Percentiles rank a stretch among this genome's conserved stretches.
phyloP scores from a whole-genome alignment of 2,113 vertebrate species.

The Rhinolophus sinicus region DNA sequence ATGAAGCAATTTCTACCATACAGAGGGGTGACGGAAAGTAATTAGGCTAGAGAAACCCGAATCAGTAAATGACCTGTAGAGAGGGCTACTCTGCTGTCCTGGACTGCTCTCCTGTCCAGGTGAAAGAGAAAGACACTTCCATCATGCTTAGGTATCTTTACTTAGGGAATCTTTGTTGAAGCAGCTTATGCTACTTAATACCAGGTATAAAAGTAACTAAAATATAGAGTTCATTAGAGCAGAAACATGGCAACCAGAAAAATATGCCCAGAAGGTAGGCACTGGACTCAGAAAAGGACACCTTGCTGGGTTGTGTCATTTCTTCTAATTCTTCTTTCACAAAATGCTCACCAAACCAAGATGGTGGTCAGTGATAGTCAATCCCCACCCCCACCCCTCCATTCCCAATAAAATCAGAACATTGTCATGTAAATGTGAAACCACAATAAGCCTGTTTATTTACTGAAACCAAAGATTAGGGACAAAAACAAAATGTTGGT shows the following conservation, averaged over 20 bases:
- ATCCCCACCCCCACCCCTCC: no score
- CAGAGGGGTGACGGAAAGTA: neutral
- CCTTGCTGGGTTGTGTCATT: neutral
- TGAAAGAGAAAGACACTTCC: neutral
- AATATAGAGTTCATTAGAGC: slow-evolving; percentile 21
- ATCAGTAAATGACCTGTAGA: neutral
- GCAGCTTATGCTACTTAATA: neutral
- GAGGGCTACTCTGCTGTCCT: neutral
- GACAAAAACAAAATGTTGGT: slow-evolving; percentile 31
- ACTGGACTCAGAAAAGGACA: slow-evolving; percentile 2
- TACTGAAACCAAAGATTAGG: slow-evolving; percentile 29
- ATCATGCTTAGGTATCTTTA: neutral
- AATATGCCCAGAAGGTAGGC: neutral
- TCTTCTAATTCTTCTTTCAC: slow-evolving; percentile 33
- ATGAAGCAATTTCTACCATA: neutral
- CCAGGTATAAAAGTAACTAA: neutral
- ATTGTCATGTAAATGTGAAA: neutral
- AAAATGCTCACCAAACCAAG: slow-evolving; percentile 39
- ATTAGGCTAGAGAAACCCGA: neutral
- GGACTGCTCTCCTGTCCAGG: neutral
- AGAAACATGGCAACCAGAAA: slow-evolving; percentile 29
- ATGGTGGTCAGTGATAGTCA: neutral
- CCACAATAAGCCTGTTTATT: neutral
- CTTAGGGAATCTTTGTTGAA: neutral
- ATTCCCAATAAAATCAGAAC: neutral